Evolutionary conservation across 2,888 invertebrate genomes (phyloP), one percentile per base, ranked within the genome.

Genomic region (Pollenia amentaria): DNA sequence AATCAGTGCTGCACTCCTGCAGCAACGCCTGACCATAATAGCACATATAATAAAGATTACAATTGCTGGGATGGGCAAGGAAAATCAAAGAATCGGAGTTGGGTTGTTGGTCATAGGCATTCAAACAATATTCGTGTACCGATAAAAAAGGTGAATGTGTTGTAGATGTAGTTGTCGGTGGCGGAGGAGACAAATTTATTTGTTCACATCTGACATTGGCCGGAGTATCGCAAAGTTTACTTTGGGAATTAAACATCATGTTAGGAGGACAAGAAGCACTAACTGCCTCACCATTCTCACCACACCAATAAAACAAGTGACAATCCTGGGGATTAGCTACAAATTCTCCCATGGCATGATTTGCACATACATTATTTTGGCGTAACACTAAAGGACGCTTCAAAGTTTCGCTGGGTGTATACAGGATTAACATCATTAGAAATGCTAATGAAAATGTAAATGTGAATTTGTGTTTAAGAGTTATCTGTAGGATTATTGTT

Each of bases 171-270:
- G 87, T 82, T 9, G 86, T 21, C 0, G 51, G 6, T 11, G 40
- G 7, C 11, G 64, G 10, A 21, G 51, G 16, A 29, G 42, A 62
- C 65, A 64, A 29, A n/a, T 21, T 38, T 0, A 51, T 76, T 14
- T 85, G 48, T 8, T 85, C 44, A 75, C 93, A 93, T 9, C 81
- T 69, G 3, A 90, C 91, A 88, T 91, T 92, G 10, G 85, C 83
- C 0, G 90, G 88, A 1, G 90, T 89, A 82, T 93, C 93, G 76
- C 93, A 93, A 4, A 93, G 90, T 57, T 91, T 90, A 53, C 89
- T 92, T 14, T 89, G 87, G 4, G 90, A 84, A 87, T 93, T 93
- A 84, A 93, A 93, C 11, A 92, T 89, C 93, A 93, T 93, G 10
- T 91, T 92, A 3, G 88, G 87, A 0, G 93, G 93, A 62, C 93